Conservation (phyloP, 2,888 invertebrate genomes). For the Erebia epiphron region DNA sequence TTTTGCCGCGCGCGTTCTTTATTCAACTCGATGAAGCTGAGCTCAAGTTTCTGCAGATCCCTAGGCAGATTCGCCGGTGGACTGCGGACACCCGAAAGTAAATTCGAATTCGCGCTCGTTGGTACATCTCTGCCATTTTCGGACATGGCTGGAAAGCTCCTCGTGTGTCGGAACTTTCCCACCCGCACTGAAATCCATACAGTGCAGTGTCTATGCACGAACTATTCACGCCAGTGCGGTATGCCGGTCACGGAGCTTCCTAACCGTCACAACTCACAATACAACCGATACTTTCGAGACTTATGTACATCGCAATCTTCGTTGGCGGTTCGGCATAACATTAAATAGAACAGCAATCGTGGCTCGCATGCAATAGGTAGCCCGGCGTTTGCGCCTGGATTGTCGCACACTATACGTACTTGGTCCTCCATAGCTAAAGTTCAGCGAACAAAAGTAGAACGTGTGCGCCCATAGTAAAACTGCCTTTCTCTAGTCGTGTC, state of each 20-base stretch:
- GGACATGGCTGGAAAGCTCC: constrained; percentile 33
- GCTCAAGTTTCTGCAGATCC: constrained; percentile 74
- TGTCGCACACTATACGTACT: constrained; percentile 68
- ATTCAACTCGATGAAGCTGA: constrained; percentile 79
- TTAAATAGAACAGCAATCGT: constrained; percentile 70
- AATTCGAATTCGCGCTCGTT: constrained; percentile 59
- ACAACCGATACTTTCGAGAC: constrained; percentile 66
- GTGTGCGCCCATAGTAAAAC: constrained; percentile 64
- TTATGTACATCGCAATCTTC: constrained; percentile 70
- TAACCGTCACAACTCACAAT: constrained; percentile 70
- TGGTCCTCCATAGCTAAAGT: constrained; percentile 70
- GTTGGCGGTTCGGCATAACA: constrained; percentile 61
- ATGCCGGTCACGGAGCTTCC: constrained; percentile 68
- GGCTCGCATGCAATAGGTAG: constrained; percentile 62
- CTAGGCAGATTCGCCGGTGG: constrained; percentile 65
- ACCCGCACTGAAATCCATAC: constrained; percentile 57
- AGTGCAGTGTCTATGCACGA: constrained; percentile 57
- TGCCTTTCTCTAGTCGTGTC: constrained; percentile 74
- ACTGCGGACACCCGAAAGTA: constrained; percentile 58
- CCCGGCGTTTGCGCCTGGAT: constrained; percentile 49
- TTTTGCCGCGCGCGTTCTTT: constrained; percentile 78
- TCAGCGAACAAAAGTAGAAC: constrained; percentile 50
- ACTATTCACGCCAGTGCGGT: constrained; percentile 65
- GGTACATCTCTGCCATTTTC: constrained; percentile 56
- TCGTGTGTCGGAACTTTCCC: constrained; percentile 32